A percentile compares a stretch with the other conserved stretches of the same genome.
These are phyloP conservation scores for Perca fluviatilis DNA, from an alignment of 2,113 vertebrate genomes.

Conservation along the genomic window DNA sequence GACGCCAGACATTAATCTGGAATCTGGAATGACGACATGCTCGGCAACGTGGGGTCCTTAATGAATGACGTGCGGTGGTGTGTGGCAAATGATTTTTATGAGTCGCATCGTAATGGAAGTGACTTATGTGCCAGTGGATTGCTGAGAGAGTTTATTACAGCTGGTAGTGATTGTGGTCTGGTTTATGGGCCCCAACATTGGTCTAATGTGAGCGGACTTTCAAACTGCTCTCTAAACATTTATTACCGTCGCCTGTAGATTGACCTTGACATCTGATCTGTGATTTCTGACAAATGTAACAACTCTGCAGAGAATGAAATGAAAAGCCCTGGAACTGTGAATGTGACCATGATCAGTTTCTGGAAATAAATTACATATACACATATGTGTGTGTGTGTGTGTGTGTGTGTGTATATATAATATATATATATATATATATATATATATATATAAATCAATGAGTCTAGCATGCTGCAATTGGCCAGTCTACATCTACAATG, in stretches of 20 bases:
- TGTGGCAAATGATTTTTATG: slow-evolving; percentile 23
- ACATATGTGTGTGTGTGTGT: no score
- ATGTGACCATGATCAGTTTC: not conserved
- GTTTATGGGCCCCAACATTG: slow-evolving; percentile 17
- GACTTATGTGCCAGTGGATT: slow-evolving; percentile 4
- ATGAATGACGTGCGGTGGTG: not conserved
- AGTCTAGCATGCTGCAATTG: not conserved
- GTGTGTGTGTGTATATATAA: no score
- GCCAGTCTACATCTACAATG: no score
- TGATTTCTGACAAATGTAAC: slow-evolving; percentile 7
- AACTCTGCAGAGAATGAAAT: not conserved
- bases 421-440: no score
- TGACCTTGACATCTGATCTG: slow-evolving; percentile 23
- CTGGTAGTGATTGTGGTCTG: not conserved
- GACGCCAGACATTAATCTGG: slow-evolving; percentile 11
- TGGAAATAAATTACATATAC: not conserved
- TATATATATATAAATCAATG: no score
- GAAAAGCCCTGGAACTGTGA: not conserved
- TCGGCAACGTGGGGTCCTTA: not conserved
- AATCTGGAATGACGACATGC: slow-evolving; percentile 7
- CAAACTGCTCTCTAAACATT: slow-evolving; percentile 26
- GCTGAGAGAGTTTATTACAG: slow-evolving; percentile 22
- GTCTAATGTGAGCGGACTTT: slow-evolving; percentile 24
- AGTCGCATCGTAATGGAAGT: not conserved
- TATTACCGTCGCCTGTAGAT: not conserved